phyloP scores from a whole-genome alignment of 2,888 invertebrate genomes.

The Campoplex capitator region DNA sequence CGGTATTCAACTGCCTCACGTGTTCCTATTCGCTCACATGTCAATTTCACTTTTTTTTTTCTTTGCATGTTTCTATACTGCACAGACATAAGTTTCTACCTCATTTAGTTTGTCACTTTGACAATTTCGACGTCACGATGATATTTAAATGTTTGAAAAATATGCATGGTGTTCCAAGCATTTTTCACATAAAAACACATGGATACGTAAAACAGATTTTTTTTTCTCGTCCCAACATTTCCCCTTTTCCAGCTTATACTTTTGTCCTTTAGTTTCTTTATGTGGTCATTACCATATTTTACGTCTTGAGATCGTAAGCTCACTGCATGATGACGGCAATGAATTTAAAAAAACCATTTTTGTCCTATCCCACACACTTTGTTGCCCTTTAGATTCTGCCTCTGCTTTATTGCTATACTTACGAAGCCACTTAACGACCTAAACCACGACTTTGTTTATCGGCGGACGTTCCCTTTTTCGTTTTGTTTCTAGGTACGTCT shows the following conservation, averaged over 20 bases:
- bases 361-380: neutral
- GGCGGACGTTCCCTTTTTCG: neutral
- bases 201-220: neutral
- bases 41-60: neutral
- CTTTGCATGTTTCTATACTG: neutral
- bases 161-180: neutral
- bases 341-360: conserved; percentile 1
- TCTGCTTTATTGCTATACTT: conserved; percentile 8
- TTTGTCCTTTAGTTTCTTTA: neutral
- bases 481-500: neutral
- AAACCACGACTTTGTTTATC: conserved; percentile 4
- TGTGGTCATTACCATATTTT: neutral
- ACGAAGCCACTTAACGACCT: conserved; percentile 26
- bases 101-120: neutral
- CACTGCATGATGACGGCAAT: neutral
- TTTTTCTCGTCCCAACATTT: neutral
- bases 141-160: neutral
- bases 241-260: neutral
- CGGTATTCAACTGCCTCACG: neutral
- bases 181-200: neutral
- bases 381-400: neutral
- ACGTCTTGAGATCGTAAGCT: neutral
- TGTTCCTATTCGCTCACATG: neutral
- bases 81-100: neutral
- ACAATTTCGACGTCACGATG: neutral